Conservation (phyloP, 2,797 vertebrate species). For the Urosaurus nigricauda region DNA sequence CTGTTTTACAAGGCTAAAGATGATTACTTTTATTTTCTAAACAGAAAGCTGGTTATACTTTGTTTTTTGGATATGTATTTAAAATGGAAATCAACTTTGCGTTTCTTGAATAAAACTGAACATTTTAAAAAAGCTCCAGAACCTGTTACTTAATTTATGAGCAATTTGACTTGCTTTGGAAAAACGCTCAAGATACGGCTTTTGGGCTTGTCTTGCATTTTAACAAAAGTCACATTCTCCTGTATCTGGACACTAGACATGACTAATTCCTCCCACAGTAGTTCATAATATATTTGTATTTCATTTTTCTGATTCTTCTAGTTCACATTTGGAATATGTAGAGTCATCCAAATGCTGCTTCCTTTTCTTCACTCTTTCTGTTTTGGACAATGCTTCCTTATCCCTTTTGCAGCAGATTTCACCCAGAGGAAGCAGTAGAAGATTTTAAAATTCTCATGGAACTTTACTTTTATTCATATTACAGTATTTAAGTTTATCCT, state of each 20-base stretch:
- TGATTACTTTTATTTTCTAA: conserved; percentile 3
- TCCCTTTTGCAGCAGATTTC: background rate
- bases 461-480: background rate
- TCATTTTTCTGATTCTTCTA: background rate
- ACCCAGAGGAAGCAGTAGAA: background rate
- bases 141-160: conserved; percentile 11
- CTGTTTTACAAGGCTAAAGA: conserved; percentile 7
- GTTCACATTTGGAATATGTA: background rate
- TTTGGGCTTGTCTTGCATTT: background rate
- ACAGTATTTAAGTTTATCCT: background rate
- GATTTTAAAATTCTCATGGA: background rate
- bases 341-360: background rate
- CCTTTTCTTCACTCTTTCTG: background rate
- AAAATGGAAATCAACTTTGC: background rate
- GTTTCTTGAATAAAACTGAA: conserved; percentile 69
- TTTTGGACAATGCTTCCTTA: background rate
- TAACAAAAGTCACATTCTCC: background rate
- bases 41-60: conserved; percentile 6
- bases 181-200: background rate
- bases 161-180: background rate
- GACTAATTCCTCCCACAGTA: background rate
- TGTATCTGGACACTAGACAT: background rate
- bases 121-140: conserved; percentile 23
- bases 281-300: background rate
- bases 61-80: background rate